These are phyloP conservation scores for Trilocha varians DNA, from an alignment of 2,888 invertebrate genomes.

Conservation along the genomic window DNA sequence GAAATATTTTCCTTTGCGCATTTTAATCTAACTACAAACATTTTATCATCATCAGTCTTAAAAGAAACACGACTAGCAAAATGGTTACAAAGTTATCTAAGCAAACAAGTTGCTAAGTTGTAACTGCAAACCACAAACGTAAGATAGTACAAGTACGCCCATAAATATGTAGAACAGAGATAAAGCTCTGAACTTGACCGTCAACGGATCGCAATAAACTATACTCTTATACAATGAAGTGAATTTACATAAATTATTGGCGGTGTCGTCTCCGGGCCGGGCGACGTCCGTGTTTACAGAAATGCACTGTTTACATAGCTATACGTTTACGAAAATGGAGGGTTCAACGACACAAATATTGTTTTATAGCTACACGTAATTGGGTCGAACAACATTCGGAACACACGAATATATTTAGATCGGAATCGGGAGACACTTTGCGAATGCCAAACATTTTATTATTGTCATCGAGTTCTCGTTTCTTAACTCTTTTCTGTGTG, in stretches of 20 bases:
- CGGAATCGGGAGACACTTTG: constrained; percentile 28
- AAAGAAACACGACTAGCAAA: too few species aligned
- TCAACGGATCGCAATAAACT: constrained; percentile 64
- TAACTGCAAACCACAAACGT: too few species aligned
- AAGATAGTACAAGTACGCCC: too few species aligned
- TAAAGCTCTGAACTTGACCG: constrained; percentile 61
- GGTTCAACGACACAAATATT: constrained; percentile 67
- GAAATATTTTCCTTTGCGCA: too few species aligned
- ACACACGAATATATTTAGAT: constrained; percentile 45
- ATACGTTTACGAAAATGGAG: constrained; percentile 44
- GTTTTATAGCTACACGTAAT: constrained; percentile 65
- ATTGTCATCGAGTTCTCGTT: constrained; percentile 24
- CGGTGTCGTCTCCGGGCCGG: constrained; percentile 45
- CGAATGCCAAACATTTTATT: constrained; percentile 24
- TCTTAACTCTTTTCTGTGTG: constrained; percentile 9
- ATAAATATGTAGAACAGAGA: too few species aligned
- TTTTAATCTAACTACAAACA: too few species aligned
- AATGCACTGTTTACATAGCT: constrained; percentile 65
- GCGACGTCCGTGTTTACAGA: constrained; percentile 36
- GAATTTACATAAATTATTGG: constrained; percentile 71
- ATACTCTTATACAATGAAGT: constrained; percentile 64
- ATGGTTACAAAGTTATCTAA: too few species aligned
- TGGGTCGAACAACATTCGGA: constrained; percentile 60
- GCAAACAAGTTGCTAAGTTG: too few species aligned
- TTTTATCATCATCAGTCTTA: too few species aligned